A percentile compares a stretch with the other conserved stretches of the same genome.
Evolutionary conservation across 2,797 vertebrate genomes (phyloP).

Genomic region (Ptychobarbus kaznakovi): DNA sequence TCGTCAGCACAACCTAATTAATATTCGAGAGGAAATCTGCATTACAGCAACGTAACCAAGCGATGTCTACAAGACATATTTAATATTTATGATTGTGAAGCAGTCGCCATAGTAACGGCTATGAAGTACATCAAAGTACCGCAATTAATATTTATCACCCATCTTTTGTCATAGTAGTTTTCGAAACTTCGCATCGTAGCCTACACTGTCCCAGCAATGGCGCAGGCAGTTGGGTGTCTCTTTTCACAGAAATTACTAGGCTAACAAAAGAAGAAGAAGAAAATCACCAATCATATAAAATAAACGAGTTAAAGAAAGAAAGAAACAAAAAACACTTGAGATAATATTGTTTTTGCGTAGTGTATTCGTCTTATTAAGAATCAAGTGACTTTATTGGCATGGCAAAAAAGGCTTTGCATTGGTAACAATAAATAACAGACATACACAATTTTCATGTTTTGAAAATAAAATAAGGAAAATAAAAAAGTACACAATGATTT

Average conservation of each 20-base stretch:
- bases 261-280: no score
- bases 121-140: background rate
- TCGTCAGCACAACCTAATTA: slow-evolving; percentile 24
- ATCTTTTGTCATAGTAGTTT: slow-evolving; percentile 12
- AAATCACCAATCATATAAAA: background rate
- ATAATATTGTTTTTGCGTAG: background rate
- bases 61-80: background rate
- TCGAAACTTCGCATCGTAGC: background rate
- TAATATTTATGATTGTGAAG: slow-evolving; percentile 19
- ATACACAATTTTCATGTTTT: background rate
- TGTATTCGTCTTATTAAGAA: background rate
- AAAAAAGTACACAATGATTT: background rate
- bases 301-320: background rate
- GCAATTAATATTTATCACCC: background rate
- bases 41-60: background rate
- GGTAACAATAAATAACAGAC: background rate
- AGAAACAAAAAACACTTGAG: no score
- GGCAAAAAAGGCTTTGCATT: background rate
- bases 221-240: background rate
- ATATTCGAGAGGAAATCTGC: background rate
- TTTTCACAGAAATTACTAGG: background rate
- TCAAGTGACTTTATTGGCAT: background rate
- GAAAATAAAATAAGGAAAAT: background rate
- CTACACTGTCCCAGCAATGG: background rate
- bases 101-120: slow-evolving; percentile 26